phyloP scores from a whole-genome alignment of 2,113 vertebrate species.

The Periophthalmodon schlosseri region DNA sequence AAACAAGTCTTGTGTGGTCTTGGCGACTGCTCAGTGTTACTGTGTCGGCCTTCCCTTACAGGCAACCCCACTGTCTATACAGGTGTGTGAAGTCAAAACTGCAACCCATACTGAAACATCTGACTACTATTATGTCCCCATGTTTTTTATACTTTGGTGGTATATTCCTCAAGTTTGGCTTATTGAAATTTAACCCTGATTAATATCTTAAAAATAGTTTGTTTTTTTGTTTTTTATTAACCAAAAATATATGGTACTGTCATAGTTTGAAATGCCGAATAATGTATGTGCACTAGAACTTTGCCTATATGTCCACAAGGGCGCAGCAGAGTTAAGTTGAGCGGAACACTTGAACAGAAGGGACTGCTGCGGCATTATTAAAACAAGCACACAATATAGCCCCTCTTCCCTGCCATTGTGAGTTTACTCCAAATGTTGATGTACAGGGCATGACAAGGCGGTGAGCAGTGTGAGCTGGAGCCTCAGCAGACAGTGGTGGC shows the following conservation, averaged over 20 bases:
- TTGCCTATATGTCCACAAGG: constrained; percentile 50
- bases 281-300: neutral
- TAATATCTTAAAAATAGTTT: neutral
- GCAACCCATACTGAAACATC: constrained; percentile 10
- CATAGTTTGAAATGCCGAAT: neutral
- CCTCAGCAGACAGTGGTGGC: constrained; percentile 79
- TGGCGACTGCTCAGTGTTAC: constrained; percentile 78
- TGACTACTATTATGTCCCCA: constrained; percentile 20
- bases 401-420: neutral
- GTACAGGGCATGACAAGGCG: constrained; percentile 83
- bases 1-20: constrained; percentile 84
- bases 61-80: constrained; percentile 74
- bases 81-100: constrained; percentile 74
- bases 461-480: constrained; percentile 85
- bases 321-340: constrained; percentile 66
- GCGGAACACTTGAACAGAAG: constrained; percentile 29
- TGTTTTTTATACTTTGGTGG: neutral
- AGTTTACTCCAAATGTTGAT: constrained; percentile 27
- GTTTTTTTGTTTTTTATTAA: neutral
- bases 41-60: constrained; percentile 77
- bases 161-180: neutral
- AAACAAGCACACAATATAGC: neutral
- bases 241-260: neutral
- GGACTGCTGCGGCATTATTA: constrained; percentile 1
- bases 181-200: neutral